Evolutionary conservation across 30 jellyfish, hydroid and myxozoan species (phyloP), one percentile per base, ranked within the genome.

Genomic region (Hydractinia symbiolongicarpus): DNA sequence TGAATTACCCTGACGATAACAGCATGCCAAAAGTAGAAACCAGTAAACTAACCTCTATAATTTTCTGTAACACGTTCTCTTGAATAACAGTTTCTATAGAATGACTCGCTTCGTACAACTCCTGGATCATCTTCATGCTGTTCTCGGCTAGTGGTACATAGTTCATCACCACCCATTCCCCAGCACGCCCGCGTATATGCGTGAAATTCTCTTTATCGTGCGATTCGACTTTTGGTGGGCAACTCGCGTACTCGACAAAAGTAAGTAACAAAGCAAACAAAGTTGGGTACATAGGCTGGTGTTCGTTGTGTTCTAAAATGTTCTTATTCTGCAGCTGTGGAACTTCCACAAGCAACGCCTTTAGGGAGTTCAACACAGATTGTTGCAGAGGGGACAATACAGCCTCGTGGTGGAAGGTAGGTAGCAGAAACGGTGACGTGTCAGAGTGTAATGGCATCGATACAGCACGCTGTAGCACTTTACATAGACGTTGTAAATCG

Each of bases 111-210:
- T 67, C 72, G 72, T 81, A 90, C 10, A 90, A 79, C 50, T 86
- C 95, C 7, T 81, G 92, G n/a, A 86, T 67, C 13, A 90, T 76
- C 60, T 79, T 76, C 94, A 90, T 73, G 66, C 94, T 55, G 57
- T 85, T 84, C 61, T 90, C 97, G 17, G 97, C 95, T 56, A 90
- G 82, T 17, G 97, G 97, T 44, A 90, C 97, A 53, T 90, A 90
- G 55, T 86, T 90, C 95, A 86, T 86, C 51, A 90, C 97, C 53
- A 80, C 67, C 96, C 96, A 86, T 9, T 86, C 95, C 5, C 96
- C 96, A 60, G 85, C 85, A 8, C 85, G 85, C 30, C 85, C 85
- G 5, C 85, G 82, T 9, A 74, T 74, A 10, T 55, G 85, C 14
- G 78, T 58, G 54, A 20, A 52, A 54, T 56, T 77, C 13, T 77